Evolutionary conservation across 2,113 vertebrate species (phyloP).

Genomic region (Pseudorasbora parva): DNA sequence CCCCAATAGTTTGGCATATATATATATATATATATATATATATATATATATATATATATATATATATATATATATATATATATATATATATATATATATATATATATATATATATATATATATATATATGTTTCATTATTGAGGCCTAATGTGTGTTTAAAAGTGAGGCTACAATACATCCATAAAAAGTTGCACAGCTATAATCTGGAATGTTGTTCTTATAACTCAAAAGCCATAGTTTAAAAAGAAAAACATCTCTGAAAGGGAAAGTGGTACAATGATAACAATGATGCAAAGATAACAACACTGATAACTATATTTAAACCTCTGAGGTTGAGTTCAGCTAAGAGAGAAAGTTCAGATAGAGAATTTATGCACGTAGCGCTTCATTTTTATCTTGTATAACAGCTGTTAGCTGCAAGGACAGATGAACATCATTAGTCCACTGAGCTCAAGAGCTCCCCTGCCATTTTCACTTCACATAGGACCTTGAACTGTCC

Average conservation of each 20-base stretch:
- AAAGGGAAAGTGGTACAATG: neutral
- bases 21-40: no score
- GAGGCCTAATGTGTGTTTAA: neutral
- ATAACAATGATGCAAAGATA: no score
- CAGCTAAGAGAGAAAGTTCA: neutral
- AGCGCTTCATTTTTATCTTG: conserved; percentile 1
- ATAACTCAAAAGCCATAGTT: neutral
- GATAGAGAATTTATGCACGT: neutral
- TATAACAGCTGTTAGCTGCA: neutral
- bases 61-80: no score
- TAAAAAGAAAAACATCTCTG: neutral
- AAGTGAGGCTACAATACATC: neutral
- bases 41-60: no score
- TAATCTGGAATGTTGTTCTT: neutral
- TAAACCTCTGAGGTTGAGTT: neutral
- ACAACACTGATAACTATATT: neutral
- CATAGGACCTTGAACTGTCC: conserved; percentile 11
- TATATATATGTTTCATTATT: conserved; percentile 1
- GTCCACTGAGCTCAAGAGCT: conserved; percentile 4
- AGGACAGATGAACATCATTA: conserved; percentile 38
- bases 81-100: no score
- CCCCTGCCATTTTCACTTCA: conserved; percentile 28
- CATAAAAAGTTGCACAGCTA: neutral
- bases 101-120: no score
- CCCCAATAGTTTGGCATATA: no score